Percentiles rank a stretch among this genome's conserved stretches.
Evolutionary conservation across 2,888 invertebrate genomes (phyloP).

Genomic region (Ectemnius lituratus): DNA sequence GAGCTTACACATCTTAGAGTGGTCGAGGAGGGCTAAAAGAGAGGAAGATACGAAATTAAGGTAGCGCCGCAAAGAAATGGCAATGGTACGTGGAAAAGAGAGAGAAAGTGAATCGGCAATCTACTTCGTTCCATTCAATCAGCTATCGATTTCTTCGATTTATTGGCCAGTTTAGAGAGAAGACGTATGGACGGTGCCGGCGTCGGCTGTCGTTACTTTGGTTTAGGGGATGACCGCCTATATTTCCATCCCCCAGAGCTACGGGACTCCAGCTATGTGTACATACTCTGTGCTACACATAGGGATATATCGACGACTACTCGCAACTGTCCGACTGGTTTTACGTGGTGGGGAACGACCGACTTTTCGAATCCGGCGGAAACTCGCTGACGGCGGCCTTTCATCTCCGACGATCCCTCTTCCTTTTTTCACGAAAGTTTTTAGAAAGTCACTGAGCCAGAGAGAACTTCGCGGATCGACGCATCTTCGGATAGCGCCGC

Average conservation of each 20-base stretch:
- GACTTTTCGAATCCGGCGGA: conserved; percentile 55
- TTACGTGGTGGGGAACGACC: conserved; percentile 56
- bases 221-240: conserved; percentile 65
- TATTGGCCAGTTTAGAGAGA: conserved; percentile 65
- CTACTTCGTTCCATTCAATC: conserved; percentile 72
- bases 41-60: conserved; percentile 9
- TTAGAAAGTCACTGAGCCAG: conserved; percentile 42
- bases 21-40: not conserved
- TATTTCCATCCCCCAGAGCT: conserved; percentile 51
- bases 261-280: not conserved
- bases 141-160: conserved; percentile 73
- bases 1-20: conserved; percentile 47
- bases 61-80: conserved; percentile 12
- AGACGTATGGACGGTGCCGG: conserved; percentile 63
- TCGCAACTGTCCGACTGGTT: conserved; percentile 48
- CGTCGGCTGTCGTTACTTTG: conserved; percentile 64
- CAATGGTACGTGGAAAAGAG: conserved; percentile 17
- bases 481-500: conserved; percentile 5
- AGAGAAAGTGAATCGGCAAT: conserved; percentile 61
- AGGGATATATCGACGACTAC: conserved; percentile 34
- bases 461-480: conserved; percentile 28
- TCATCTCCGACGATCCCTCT: conserved; percentile 37
- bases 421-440: conserved; percentile 30
- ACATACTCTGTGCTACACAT: conserved; percentile 1
- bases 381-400: conserved; percentile 59